Base-by-base conservation (phyloP, 1,140 invertebrate species). In the Rhyzopertha dominica region DNA sequence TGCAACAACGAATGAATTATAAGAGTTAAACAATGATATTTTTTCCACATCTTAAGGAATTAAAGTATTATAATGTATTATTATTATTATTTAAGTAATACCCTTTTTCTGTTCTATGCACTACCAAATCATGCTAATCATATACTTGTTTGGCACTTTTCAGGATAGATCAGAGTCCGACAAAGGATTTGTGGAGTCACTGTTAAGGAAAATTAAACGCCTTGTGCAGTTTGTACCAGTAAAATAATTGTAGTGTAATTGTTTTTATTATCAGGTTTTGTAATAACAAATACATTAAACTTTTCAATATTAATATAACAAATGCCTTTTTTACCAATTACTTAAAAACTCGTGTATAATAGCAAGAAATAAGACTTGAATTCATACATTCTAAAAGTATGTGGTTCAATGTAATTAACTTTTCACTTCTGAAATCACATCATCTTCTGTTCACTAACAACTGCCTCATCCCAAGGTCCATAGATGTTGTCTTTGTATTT, bases 391-490 rank as follows among this genome's bases (percentile, higher is more conserved):
- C n/a, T n/a, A n/a, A n/a, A n/a, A n/a, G n/a, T n/a, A n/a, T n/a
- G n/a, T n/a, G n/a, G n/a, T n/a, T n/a, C n/a, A n/a, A n/a, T n/a
- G n/a, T n/a, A n/a, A n/a, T n/a, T n/a, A n/a, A n/a, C n/a, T n/a
- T n/a, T n/a, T n/a, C n/a, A n/a, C n/a, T n/a, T n/a, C n/a, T n/a
- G n/a, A n/a, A n/a, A n/a, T n/a, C n/a, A n/a, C n/a, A n/a, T n/a
- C n/a, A n/a, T n/a, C n/a, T n/a, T n/a, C n/a, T n/a, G n/a, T n/a
- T 79, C 76, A 55, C 76, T 70, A 16, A 81, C 76, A 43, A 88
- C 74, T 26, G 91, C 91, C 65, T 95, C 92, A 72, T 95, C 93
- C 92, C 93, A 96, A 4, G 92, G 92, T 1, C 93, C 93, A 70
- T 95, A 86, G 54, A 94, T 95, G 67, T 93, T 95, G 68, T 91